Evolutionary conservation across 2,797 vertebrate genomes (phyloP), one percentile per base, ranked within the genome.

Genomic region (Nothura maculosa): DNA sequence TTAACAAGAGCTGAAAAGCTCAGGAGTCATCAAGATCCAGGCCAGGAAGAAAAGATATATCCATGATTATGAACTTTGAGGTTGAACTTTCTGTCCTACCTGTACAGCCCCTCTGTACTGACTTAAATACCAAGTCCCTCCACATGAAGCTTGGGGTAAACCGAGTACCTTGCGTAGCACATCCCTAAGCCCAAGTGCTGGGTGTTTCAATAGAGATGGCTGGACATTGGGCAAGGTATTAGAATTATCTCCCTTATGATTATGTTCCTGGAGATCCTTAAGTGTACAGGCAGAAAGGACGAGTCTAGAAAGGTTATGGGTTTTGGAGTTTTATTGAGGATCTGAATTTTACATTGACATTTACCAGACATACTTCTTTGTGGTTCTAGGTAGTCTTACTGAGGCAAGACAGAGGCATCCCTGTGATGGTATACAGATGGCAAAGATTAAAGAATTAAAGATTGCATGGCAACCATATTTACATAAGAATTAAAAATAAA

Each of bases 341-440:
- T n/a, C 54, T 55, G 20, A 55, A 55, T n/a, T 55, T n/a, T 55
- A 55, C 10, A 55, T n/a, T 55, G 19, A n/a, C 28, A n/a, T n/a
- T n/a, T n/a, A 19, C 10, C n/a, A 30, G 54, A 55, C 18, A 22
- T 55, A 55, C 10, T 30, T 55, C 30, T 55, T 12, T n/a, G 52
- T n/a, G 17, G 52, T 55, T 55, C 54, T 55, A 55, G 54, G n/a
- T 6, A 68, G 47, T 3, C 18, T 45, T 52, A 1, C 12, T 22
- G 28, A 55, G 32, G 32, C 11, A 82, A 27, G 15, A 61, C 50
- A 77, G 10, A 2, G 3, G 12, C 12, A 55, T 20, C 75, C 86
- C 62, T 1, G 0, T 28, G 2, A 32, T 22, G 15, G 2, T 11
- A 12, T 11, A 45, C 61, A 2, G 6, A 55, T 22, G n/a, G n/a